Evolutionary conservation across 2,797 vertebrate species (phyloP).

Genomic region (Acipenser oxyrinchus): DNA sequence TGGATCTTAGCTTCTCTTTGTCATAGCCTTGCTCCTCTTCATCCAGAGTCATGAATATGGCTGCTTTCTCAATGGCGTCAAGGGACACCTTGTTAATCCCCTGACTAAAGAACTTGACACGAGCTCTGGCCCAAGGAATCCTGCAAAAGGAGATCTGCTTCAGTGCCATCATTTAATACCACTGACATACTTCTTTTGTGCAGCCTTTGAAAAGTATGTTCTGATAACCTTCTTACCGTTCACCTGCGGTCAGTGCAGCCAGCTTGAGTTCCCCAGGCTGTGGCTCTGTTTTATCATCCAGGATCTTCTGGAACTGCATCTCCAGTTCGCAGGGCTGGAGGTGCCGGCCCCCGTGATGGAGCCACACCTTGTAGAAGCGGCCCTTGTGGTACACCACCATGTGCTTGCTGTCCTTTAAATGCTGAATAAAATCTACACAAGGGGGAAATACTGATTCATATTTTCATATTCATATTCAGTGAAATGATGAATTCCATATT

Average conservation of each 20-base stretch:
- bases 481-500: no score
- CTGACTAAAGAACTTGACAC: conserved; percentile 64
- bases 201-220: background rate
- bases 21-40: conserved; percentile 68
- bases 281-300: conserved; percentile 70
- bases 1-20: conserved; percentile 44
- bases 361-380: conserved; percentile 80
- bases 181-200: background rate
- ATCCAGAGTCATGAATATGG: conserved; percentile 82
- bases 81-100: conserved; percentile 74
- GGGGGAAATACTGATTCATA: background rate
- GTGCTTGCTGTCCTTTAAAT: conserved; percentile 78
- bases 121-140: conserved; percentile 77
- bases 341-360: conserved; percentile 77
- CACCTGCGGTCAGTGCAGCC: conserved; percentile 79
- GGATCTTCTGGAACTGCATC: conserved; percentile 83
- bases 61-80: conserved; percentile 73
- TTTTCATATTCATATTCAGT: no score
- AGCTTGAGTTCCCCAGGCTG: conserved; percentile 76
- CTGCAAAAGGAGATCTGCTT: conserved; percentile 38
- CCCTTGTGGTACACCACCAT: conserved; percentile 83
- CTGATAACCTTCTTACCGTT: conserved; percentile 54
- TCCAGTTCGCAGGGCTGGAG: conserved; percentile 80
- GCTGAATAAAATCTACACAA: conserved; percentile 59
- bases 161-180: background rate